A percentile compares a stretch with the other conserved stretches of the same genome.
These are phyloP conservation scores for Apamea crenata DNA, from an alignment of 2,888 invertebrate genomes.

Conservation along the genomic window DNA sequence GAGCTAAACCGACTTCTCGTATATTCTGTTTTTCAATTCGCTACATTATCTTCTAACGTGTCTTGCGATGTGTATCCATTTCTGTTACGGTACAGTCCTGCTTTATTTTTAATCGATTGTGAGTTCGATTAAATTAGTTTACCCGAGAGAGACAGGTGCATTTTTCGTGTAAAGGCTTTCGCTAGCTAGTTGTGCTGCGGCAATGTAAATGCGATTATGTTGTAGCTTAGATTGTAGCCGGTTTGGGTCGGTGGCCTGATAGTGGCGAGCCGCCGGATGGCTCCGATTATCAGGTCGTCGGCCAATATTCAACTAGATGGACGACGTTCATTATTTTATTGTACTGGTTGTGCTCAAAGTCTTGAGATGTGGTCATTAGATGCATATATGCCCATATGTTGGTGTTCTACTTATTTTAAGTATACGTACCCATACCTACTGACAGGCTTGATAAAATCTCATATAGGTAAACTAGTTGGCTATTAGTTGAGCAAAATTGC, in stretches of 20 bases:
- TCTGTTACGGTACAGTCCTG: background rate
- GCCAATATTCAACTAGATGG: slow-evolving; percentile 75
- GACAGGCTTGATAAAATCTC: background rate
- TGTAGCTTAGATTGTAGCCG: slow-evolving; percentile 69
- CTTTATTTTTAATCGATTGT: background rate
- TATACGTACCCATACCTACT: background rate
- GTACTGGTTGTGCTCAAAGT: slow-evolving; percentile 54
- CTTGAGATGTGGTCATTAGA: slow-evolving; percentile 39
- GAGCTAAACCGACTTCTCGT: background rate
- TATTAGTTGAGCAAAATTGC: background rate
- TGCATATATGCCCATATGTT: slow-evolving; percentile 4
- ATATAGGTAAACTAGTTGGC: background rate
- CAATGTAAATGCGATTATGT: slow-evolving; percentile 59
- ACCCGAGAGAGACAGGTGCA: slow-evolving; percentile 4
- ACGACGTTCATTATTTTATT: slow-evolving; percentile 69
- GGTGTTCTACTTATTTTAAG: background rate
- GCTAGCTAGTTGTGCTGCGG: slow-evolving; percentile 23
- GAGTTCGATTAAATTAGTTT: background rate
- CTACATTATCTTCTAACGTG: background rate
- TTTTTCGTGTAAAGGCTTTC: slow-evolving; percentile 28
- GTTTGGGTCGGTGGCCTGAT: slow-evolving; percentile 68
- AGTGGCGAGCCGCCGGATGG: slow-evolving; percentile 75
- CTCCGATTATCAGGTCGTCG: slow-evolving; percentile 77
- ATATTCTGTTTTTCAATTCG: slow-evolving; percentile 1
- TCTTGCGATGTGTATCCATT: background rate